A percentile compares a stretch with the other conserved stretches of the same genome.
Conservation (phyloP, 1,140 invertebrate species). For the Idris sp. region DNA sequence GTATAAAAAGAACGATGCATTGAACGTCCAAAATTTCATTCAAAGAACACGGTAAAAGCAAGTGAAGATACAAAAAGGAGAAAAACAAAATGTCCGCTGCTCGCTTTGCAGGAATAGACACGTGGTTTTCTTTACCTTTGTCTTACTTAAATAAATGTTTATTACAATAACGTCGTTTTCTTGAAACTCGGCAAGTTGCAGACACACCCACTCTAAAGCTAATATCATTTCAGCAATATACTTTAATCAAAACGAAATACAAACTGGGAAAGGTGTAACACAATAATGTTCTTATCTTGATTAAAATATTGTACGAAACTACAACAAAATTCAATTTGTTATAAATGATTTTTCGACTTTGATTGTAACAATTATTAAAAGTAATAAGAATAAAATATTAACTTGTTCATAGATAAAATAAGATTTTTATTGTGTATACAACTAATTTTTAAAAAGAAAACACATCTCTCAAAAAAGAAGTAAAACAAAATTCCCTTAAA, state of each 20-base stretch:
- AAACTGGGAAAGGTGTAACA: not conserved
- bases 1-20: constrained; percentile 23
- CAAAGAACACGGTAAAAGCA: constrained; percentile 7
- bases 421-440: too few species aligned
- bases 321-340: too few species aligned
- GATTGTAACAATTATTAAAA: too few species aligned
- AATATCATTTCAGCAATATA: constrained; percentile 55
- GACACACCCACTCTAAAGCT: constrained; percentile 29
- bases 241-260: constrained; percentile 46
- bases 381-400: too few species aligned
- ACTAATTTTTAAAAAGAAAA: too few species aligned
- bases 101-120: constrained; percentile 37
- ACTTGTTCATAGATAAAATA: too few species aligned
- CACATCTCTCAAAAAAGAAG: too few species aligned
- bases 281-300: constrained; percentile 15
- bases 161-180: constrained; percentile 55
- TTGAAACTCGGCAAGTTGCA: constrained; percentile 28
- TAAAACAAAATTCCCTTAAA: too few species aligned
- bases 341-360: too few species aligned
- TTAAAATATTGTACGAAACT: constrained; percentile 22
- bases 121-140: constrained; percentile 55
- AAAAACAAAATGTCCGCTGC: constrained; percentile 25
- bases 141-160: constrained; percentile 58
- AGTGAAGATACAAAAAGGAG: constrained; percentile 1
- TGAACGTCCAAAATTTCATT: constrained; percentile 42